Evolutionary conservation across 2,113 vertebrate genomes (phyloP).

Genomic region (Grus americana): DNA sequence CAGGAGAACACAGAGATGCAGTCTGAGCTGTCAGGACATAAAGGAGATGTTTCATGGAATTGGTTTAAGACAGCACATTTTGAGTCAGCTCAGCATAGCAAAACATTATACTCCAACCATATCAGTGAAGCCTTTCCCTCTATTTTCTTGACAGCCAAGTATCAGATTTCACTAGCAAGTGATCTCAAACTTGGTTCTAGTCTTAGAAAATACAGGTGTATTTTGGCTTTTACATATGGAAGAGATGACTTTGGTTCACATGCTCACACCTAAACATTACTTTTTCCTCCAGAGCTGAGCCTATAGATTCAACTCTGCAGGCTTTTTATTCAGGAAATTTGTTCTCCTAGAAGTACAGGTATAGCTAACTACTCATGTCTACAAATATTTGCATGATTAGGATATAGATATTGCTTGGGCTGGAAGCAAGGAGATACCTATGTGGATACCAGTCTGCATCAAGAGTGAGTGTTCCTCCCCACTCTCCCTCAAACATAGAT

Average conservation of each 20-base stretch:
- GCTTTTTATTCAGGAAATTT: neutral
- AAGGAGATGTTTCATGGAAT: neutral
- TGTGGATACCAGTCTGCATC: accelerated
- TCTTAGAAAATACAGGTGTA: neutral
- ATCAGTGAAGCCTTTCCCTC: neutral
- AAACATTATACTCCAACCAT: neutral
- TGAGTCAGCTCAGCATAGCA: neutral
- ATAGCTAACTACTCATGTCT: neutral
- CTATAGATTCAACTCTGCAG: neutral
- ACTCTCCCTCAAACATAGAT: too few relatives aligned
- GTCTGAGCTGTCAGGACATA: neutral
- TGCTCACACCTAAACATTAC: neutral
- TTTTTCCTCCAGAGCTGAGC: neutral
- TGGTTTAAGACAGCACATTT: neutral
- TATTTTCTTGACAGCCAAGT: neutral
- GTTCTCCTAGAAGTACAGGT: neutral
- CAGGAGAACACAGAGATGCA: neutral
- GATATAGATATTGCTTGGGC: too few relatives aligned
- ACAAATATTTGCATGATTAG: neutral
- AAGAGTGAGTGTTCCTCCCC: neutral
- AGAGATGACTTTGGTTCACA: neutral
- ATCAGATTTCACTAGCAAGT: neutral
- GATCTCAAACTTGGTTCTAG: neutral
- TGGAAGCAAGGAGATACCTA: neutral
- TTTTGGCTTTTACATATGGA: neutral